phyloP scores from a whole-genome alignment of 1,140 invertebrate genomes.

The Ylistrum balloti region DNA sequence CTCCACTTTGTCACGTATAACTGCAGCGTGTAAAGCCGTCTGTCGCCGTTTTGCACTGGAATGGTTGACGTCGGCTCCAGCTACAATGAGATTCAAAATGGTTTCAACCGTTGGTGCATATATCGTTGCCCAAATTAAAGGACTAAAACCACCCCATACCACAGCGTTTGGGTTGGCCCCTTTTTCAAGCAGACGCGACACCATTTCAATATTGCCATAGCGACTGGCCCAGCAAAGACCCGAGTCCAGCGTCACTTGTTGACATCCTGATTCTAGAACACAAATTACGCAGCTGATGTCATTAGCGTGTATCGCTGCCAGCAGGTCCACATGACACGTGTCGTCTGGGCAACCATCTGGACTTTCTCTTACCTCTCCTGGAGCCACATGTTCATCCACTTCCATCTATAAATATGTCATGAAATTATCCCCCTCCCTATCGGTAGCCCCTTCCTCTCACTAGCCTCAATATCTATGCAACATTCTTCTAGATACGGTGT shows the following conservation, averaged over 20 bases:
- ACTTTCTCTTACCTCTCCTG: neutral
- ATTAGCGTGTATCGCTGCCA: constrained; percentile 59
- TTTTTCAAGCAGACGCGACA: constrained; percentile 50
- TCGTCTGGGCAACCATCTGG: neutral
- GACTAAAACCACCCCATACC: constrained; percentile 70
- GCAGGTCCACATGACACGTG: constrained; percentile 49
- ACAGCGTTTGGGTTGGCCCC: constrained; percentile 64
- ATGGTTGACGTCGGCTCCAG: constrained; percentile 63
- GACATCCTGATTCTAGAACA: constrained; percentile 54
- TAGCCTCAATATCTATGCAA: too few species aligned
- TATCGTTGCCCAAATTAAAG: constrained; percentile 66
- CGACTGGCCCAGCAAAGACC: constrained; percentile 69
- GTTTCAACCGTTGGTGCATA: constrained; percentile 63
- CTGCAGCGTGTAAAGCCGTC: constrained; percentile 69
- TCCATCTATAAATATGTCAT: neutral
- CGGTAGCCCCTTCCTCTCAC: neutral
- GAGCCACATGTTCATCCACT: neutral
- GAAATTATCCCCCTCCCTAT: too few species aligned
- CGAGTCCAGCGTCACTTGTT: constrained; percentile 63
- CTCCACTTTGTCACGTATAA: constrained; percentile 57
- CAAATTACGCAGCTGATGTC: constrained; percentile 43
- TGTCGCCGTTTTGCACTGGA: constrained; percentile 64
- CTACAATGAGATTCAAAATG: constrained; percentile 58
- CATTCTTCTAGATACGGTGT: neutral
- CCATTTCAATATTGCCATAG: constrained; percentile 62